Percentiles rank a stretch among this genome's conserved stretches.
These are phyloP conservation scores for Vanacampus margaritifer DNA, from an alignment of 2,113 vertebrate genomes.

Conservation along the genomic window DNA sequence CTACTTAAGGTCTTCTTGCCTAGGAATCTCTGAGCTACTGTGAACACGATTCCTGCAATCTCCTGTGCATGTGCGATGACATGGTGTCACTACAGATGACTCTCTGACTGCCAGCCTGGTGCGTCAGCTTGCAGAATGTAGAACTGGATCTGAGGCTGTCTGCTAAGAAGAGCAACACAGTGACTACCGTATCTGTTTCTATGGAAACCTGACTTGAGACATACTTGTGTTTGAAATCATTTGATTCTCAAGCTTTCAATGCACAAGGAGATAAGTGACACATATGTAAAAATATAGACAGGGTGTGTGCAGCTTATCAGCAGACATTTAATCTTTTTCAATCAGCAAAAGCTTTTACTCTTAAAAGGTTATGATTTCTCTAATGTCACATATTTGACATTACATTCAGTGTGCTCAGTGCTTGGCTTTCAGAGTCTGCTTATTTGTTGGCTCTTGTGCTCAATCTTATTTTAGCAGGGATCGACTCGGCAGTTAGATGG, in stretches of 20 bases:
- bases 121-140: constrained; percentile 2
- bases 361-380: neutral
- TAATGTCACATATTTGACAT: neutral
- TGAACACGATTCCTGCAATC: neutral
- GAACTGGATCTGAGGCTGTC: neutral
- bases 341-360: neutral
- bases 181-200: constrained; percentile 48
- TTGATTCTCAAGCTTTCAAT: constrained; percentile 23
- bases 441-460: too few species aligned
- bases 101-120: constrained; percentile 1
- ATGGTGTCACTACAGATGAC: constrained; percentile 10
- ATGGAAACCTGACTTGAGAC: constrained; percentile 53
- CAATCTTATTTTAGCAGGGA: too few species aligned
- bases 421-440: too few species aligned
- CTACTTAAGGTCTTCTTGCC: neutral
- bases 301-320: neutral
- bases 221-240: constrained; percentile 28
- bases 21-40: neutral
- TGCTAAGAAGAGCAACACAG: constrained; percentile 45
- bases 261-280: neutral
- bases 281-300: neutral
- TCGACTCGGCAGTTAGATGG: too few species aligned
- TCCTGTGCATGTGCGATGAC: neutral
- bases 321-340: neutral
- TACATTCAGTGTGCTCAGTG: too few species aligned